phyloP scores from a whole-genome alignment of 2,113 vertebrate genomes.

The Eolophus roseicapilla region DNA sequence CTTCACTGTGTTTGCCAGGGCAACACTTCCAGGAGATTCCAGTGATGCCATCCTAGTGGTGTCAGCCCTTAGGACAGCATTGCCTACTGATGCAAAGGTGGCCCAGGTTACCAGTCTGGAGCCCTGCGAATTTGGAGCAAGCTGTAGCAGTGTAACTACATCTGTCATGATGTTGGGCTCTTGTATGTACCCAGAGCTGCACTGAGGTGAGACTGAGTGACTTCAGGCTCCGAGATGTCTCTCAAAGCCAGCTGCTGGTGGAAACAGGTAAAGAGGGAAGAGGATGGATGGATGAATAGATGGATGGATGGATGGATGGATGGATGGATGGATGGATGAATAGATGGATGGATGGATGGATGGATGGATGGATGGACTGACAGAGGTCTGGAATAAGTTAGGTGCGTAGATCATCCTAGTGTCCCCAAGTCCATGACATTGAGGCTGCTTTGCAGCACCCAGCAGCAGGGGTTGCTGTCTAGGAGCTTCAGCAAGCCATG shows the following conservation, averaged over 20 bases:
- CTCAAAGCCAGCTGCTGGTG: background rate
- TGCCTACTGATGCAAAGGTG: too few species aligned
- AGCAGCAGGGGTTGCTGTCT: background rate
- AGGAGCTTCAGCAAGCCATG: background rate
- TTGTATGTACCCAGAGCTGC: background rate
- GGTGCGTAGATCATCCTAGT: background rate
- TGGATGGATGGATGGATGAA: rapidly evolving
- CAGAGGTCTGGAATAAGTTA: background rate
- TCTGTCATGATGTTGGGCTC: background rate
- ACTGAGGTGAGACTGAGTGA: background rate
- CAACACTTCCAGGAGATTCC: background rate
- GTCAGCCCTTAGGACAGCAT: background rate
- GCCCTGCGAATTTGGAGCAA: background rate
- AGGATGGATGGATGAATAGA: background rate
- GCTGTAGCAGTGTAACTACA: rapidly evolving
- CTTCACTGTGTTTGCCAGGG: background rate
- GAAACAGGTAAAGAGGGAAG: background rate
- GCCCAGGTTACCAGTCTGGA: background rate
- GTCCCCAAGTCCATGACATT: background rate
- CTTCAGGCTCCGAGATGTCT: background rate
- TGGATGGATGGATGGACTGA: rapidly evolving
- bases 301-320: background rate
- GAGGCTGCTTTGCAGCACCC: background rate
- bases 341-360: background rate
- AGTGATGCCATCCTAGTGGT: background rate